Base-by-base conservation (phyloP, 2,797 vertebrate species). In the Brachyalestes nurse region DNA sequence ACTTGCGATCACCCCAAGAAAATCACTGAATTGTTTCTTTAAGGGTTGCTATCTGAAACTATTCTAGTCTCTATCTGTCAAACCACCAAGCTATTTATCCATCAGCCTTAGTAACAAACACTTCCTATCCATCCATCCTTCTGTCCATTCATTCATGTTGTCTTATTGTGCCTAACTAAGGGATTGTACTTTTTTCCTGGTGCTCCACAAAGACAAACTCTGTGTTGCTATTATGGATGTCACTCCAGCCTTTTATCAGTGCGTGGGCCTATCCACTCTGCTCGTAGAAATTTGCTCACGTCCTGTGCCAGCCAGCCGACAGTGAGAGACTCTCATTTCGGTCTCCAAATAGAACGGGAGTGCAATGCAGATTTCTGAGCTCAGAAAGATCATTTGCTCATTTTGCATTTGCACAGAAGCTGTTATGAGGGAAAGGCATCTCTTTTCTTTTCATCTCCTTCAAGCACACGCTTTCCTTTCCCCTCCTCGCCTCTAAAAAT, bases 371-470 rank as follows among this genome's bases (percentile, higher is more conserved):
- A 88, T 91, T 90, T 92, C 88, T 89, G 84, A 89, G 88, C 90
- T 86, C 87, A 64, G 61, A 91, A 90, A 92, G 89, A 93, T 93
- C 87, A 92, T 92, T 93, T 91, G 90, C 90, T 85, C 89, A 90
- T 92, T 93, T 93, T 92, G 89, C 90, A 93, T 93, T 93, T 92
- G 86, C 88, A 88, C 90, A 89, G 91, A 87, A 90, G 90, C 90
- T 88, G 83, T 78, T 42, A 67, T 7, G 82, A 90, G 86, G 38
- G 42, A 66, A 88, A 90, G 90, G 92, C 89, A 86, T 91, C 88
- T 71, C 17, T 40, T 65, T 75, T 76, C 78, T 79, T 86, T 83
- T 79, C 88, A 77, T 90, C 86, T 88, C 83, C 87, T 88, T 86
- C 12, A 38, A 21, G 89, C 91, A 89, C 60, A 74, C 42, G 89